Conservation (phyloP, 2,888 invertebrate species). For the Ptilodon capucinus region DNA sequence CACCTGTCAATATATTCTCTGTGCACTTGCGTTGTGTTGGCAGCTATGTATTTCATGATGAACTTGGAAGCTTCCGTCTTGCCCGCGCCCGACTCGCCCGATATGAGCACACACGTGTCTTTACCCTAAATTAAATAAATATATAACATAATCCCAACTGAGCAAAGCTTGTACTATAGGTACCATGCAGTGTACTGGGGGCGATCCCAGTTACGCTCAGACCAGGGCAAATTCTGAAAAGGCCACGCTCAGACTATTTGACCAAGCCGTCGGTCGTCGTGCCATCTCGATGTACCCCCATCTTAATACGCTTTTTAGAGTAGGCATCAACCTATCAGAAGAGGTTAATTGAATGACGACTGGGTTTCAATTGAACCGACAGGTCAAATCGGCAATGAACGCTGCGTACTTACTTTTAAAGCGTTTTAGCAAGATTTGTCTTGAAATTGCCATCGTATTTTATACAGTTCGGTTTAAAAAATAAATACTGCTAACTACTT, state of each 20-base stretch:
- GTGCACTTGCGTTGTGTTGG: constrained; percentile 96
- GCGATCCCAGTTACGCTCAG: too few relatives aligned
- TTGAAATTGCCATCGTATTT: neutral
- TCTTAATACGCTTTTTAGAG: neutral
- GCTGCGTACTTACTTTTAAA: neutral
- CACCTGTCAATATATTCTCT: constrained; percentile 97
- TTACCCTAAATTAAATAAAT: constrained; percentile 76
- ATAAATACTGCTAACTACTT: too few relatives aligned
- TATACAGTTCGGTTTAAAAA: too few relatives aligned
- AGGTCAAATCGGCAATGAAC: neutral
- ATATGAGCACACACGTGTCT: constrained; percentile 98
- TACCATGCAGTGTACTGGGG: too few relatives aligned
- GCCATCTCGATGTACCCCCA: neutral
- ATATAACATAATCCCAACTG: too few relatives aligned
- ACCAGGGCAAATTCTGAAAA: too few relatives aligned
- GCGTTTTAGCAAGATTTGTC: neutral
- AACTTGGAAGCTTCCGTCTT: constrained; percentile 99
- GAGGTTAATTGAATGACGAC: constrained; percentile 1
- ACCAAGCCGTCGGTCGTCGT: too few relatives aligned
- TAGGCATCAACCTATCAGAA: neutral
- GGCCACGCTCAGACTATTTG: too few relatives aligned
- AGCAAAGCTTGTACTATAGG: too few relatives aligned
- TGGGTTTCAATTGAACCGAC: neutral
- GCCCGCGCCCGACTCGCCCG: constrained; percentile 98
- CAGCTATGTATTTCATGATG: constrained; percentile 99